Evolutionary conservation across 2,113 vertebrate species (phyloP), one percentile per base, ranked within the genome.

Genomic region (Paradisaea rubra): DNA sequence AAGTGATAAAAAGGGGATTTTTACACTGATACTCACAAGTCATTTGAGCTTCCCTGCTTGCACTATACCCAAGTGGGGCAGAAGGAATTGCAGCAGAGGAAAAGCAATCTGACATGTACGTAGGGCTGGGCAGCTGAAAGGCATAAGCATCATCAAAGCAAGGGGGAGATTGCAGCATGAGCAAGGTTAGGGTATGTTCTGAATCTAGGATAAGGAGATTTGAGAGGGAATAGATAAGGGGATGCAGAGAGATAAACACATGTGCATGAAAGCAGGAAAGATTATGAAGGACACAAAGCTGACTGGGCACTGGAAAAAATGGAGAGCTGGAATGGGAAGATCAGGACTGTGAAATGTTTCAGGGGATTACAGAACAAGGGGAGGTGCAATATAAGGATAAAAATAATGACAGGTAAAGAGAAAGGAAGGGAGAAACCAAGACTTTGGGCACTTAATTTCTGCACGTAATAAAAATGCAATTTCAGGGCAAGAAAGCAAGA

Each of bases 171-270:
- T 70, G 88, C 37, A 88, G 82, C 49, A 42, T 9, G 65, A 68
- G 72, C 54, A 74, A 83, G 69, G 65, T 21, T 60, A 79, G 73
- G 20, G 53, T n/a, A 52, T 25, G 64, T 60, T 89, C 52, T 64
- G 84, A 63, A 81, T 92, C 83, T 39, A 20, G 81, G 69, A 94
- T 82, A 89, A 89, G 70, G 81, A 89, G 93, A 93, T 91, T 93
- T 85, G 59, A 71, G 57, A 85, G 33, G 4, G 6, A 76, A 49
- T 3, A 89, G 86, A 91, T 96, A 95, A 93, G 61, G 65, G 79
- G 31, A 91, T 83, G 63, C 50, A 19, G 41, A 65, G 60, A 93
- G 95, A 94, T 66, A 91, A 94, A 86, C 56, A 88, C 27, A 47
- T n/a, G 47, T 30, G 50, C 60, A 79, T 28, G 91, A 94, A 94